Base-by-base conservation (phyloP, 2,888 invertebrate genomes). In the Drosophila anceps region DNA sequence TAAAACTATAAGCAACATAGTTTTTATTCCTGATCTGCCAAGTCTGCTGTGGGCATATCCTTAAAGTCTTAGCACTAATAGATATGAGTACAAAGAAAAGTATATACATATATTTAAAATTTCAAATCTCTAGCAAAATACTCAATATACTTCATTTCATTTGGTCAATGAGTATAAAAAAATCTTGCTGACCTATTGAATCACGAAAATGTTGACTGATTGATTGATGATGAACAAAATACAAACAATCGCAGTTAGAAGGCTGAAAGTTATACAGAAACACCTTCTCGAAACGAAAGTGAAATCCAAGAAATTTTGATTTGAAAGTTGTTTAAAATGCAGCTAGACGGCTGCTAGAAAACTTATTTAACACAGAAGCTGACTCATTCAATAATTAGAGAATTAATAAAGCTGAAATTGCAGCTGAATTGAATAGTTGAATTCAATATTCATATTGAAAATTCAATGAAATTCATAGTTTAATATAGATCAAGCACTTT, bases 271-370 rank as follows among this genome's bases (percentile, higher is more conserved):
- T 18, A 9, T 41, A 4, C 9, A 24, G 27, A 27, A 46, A 46
- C 27, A 46, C 27, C 27, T 46, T 15, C 9, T 15, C 15, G 6
- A 3, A 15, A n/a, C 0, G n/a, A 48, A 18, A 48, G 48, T 29
- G 48, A 48, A 48, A 48, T 29, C 29, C 6, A 4, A 29, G 27
- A 27, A 27, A 27, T 9, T 46, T 4, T 4, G 5, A 48, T 12
- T 29, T 50, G 48, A 48, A 48, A 48, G 48, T 29, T 48, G n/a
- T n/a, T 48, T 9, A 10, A 48, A 48, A 29, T 29, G n/a, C 15
- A 48, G 6, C 10, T 27, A 2, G 15, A 31, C 7, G 29, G 7
- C 7, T 31, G 29, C 43, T 1, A 43, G n/a, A 37, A 37, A 20
- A 18, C 1, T 13, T 20, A 33, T 8, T 20, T 8, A 33, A 13